Evolutionary conservation across 2,888 invertebrate species (phyloP).

Genomic region (Lasioglossum zephyrum): DNA sequence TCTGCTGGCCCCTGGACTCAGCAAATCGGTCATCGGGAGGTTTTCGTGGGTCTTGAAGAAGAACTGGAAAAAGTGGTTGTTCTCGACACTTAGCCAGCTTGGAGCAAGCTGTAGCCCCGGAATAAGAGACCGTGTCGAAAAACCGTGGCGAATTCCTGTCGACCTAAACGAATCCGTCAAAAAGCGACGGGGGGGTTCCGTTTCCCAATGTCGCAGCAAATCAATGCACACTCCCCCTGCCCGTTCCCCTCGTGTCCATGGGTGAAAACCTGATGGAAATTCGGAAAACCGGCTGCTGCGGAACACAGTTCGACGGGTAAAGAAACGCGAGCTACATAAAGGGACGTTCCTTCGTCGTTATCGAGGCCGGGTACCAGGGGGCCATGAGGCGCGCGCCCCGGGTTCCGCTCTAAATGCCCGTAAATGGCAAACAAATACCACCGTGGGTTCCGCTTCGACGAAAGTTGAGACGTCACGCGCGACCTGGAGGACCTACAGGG

Average conservation of each 20-base stretch:
- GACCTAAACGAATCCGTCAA: constrained; percentile 81
- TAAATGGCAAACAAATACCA: constrained; percentile 79
- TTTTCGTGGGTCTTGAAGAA: neutral
- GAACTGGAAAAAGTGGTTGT: constrained; percentile 34
- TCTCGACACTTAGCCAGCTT: constrained; percentile 14
- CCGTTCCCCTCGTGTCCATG: neutral
- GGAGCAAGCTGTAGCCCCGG: constrained; percentile 16
- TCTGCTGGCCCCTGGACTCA: constrained; percentile 34
- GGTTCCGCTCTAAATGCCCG: constrained; percentile 76
- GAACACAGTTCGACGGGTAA: neutral
- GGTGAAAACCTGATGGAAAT: constrained; percentile 42
- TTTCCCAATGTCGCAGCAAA: constrained; percentile 24
- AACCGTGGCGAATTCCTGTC: constrained; percentile 80
- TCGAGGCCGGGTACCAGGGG: constrained; percentile 50
- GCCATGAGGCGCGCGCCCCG: constrained; percentile 65
- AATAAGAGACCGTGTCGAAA: constrained; percentile 73
- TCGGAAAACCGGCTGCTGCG: constrained; percentile 34
- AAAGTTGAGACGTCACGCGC: constrained; percentile 76
- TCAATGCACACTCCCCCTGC: constrained; percentile 25
- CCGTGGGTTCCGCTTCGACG: constrained; percentile 71
- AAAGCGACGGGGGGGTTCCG: constrained; percentile 69
- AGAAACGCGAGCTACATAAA: constrained; percentile 6
- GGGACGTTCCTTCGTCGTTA: constrained; percentile 46
- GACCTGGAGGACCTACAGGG: constrained; percentile 36
- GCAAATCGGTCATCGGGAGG: constrained; percentile 9